Percentiles rank a stretch among this genome's conserved stretches.
Evolutionary conservation across 1,140 invertebrate species (phyloP).

Genomic region (Tetranychus cinnabarinus): DNA sequence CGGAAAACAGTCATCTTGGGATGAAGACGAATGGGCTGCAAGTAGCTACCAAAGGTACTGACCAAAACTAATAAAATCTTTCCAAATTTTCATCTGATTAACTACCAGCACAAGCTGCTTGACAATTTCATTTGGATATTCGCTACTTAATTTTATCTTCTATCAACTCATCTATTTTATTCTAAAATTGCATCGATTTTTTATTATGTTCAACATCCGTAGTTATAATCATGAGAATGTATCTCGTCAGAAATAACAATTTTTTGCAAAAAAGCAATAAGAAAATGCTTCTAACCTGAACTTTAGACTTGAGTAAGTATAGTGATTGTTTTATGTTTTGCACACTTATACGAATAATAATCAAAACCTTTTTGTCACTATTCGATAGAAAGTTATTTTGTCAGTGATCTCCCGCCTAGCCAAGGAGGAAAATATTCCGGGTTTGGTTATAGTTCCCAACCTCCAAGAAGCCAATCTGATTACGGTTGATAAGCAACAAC

Average conservation of each 20-base stretch:
- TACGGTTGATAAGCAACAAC: constrained; percentile 40
- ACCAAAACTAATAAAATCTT: background rate
- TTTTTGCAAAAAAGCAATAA: constrained; percentile 41
- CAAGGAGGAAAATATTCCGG: constrained; percentile 68
- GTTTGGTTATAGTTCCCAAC: constrained; percentile 48
- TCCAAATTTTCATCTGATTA: too few species aligned
- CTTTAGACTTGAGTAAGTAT: constrained; percentile 37
- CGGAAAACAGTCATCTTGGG: background rate
- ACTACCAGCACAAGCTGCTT: too few species aligned
- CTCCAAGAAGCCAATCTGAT: constrained; percentile 45
- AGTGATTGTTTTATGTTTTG: background rate
- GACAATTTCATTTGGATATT: too few species aligned
- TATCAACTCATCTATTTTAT: background rate
- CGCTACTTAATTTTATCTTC: too few species aligned
- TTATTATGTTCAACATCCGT: constrained; percentile 6
- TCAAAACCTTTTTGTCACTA: too few species aligned
- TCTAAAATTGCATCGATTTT: background rate
- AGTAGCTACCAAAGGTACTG: constrained; percentile 15
- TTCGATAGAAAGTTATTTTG: background rate
- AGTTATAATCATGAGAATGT: constrained; percentile 34
- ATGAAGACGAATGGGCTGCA: constrained; percentile 14
- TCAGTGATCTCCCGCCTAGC: constrained; percentile 48
- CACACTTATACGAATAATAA: background rate
- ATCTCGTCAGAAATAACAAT: constrained; percentile 45
- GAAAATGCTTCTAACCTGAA: constrained; percentile 35